Evolutionary conservation across 2,797 vertebrate genomes (phyloP).

Genomic region (Toxotes lorentzi): DNA sequence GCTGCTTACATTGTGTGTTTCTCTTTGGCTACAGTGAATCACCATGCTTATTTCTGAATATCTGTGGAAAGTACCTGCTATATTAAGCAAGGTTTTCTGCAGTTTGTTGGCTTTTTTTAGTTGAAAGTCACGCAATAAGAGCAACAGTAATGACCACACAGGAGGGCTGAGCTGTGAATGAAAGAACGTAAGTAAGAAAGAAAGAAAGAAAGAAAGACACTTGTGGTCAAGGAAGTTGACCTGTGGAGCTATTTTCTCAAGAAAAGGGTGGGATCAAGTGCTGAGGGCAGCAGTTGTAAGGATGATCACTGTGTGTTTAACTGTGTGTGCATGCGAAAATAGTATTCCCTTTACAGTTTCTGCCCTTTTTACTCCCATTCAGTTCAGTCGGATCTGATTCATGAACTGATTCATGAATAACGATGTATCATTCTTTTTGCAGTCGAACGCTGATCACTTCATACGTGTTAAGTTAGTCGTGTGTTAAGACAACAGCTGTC

Average conservation of each 20-base stretch:
- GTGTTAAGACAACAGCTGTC: background rate
- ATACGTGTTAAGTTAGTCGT: background rate
- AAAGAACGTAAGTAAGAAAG: slow-evolving; percentile 33
- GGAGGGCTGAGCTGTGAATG: slow-evolving; percentile 61
- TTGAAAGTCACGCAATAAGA: slow-evolving; percentile 71
- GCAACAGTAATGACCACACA: slow-evolving; percentile 76
- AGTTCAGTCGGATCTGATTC: slow-evolving; percentile 28
- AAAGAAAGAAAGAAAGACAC: slow-evolving; percentile 25
- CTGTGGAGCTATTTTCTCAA: slow-evolving; percentile 60
- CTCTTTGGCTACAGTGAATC: slow-evolving; percentile 75
- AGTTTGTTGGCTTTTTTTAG: slow-evolving; percentile 79
- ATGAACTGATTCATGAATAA: slow-evolving; percentile 24
- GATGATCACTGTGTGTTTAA: slow-evolving; percentile 28
- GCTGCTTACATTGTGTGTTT: slow-evolving; percentile 76
- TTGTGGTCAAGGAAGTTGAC: slow-evolving; percentile 51
- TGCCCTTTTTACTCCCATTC: slow-evolving; percentile 10
- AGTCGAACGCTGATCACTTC: slow-evolving; percentile 5
- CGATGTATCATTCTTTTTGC: background rate
- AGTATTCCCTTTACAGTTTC: slow-evolving; percentile 2
- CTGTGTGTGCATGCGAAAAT: slow-evolving; percentile 37
- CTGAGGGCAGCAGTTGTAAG: slow-evolving; percentile 58
- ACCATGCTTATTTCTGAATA: slow-evolving; percentile 80
- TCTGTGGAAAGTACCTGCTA: slow-evolving; percentile 84
- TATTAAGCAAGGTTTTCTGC: slow-evolving; percentile 78
- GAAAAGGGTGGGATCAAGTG: slow-evolving; percentile 58